Base-by-base conservation (phyloP, 2,888 invertebrate genomes). In the Incurvaria masculella region DNA sequence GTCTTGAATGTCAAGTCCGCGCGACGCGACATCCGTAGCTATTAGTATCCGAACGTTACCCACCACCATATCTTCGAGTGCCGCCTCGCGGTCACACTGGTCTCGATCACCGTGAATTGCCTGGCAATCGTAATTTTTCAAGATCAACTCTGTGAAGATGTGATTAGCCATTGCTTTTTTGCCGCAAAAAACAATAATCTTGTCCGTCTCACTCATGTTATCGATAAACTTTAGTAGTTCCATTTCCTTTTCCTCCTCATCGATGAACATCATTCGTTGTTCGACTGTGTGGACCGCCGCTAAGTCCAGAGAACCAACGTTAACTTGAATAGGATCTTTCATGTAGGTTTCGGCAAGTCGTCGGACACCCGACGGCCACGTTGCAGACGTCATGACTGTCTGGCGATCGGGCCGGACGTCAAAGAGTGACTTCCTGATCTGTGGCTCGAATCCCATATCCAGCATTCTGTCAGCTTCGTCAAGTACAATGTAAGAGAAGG, bases 371-470 rank as follows among this genome's bases (percentile, higher is more conserved):
- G 82, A 73, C 0, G 97, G 97, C 97, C 97, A 97, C 0, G 97
- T 97, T 14, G 97, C 97, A 63, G 91, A 91, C 0, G 97, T 97
- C 95, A 97, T 95, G 0, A 97, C 86, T n/a, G 94, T 94, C 66
- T 97, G 96, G 47, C 95, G 74, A 62, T 94, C 94, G 6, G 94
- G 93, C 47, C 94, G 82, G 19, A 94, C 85, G 61, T 89, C 87
- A 50, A 90, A 78, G 54, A 94, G 70, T 14, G 89, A 85, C 63
- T 89, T 90, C 38, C 91, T 84, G 54, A 97, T 98, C 81, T 87
- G 91, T 2, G 91, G 91, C 60, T 91, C 91, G 62, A 92, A 92
- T 17, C 91, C 91, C 87, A 91, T 88, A 58, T 91, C 91, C 55
- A 92, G 70, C 92, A 92, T 92, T 51, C 91, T 82, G 65, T 92